Conservation (phyloP, 1,140 invertebrate species). For the Drosophila parabipectinata region DNA sequence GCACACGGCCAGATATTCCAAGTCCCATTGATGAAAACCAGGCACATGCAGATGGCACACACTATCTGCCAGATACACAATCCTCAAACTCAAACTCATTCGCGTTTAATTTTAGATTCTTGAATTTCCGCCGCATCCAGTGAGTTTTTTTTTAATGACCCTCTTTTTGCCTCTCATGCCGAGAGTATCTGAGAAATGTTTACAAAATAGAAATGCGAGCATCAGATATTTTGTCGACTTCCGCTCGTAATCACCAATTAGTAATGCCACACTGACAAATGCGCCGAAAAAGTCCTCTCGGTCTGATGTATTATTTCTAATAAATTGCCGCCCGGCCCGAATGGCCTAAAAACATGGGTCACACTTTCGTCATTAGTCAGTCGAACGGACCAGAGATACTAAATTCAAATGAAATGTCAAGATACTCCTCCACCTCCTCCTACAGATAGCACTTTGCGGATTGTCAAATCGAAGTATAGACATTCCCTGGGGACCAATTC, state of each 20-base stretch:
- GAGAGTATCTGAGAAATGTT: constrained; percentile 33
- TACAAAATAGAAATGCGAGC: constrained; percentile 77
- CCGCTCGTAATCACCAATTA: constrained; percentile 83
- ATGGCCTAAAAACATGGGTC: constrained; percentile 72
- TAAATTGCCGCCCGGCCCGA: constrained; percentile 62
- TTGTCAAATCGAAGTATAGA: constrained; percentile 76
- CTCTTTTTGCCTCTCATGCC: background rate
- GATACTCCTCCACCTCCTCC: background rate
- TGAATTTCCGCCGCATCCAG: constrained; percentile 64
- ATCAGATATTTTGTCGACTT: constrained; percentile 82
- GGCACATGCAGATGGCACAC: constrained; percentile 35
- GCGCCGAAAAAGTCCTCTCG: constrained; percentile 38
- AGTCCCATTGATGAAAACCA: constrained; percentile 77
- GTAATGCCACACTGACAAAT: constrained; percentile 83
- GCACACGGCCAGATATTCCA: constrained; percentile 59
- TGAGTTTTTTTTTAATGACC: constrained; percentile 31
- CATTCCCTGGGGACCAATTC: constrained; percentile 70
- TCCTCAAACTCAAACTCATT: constrained; percentile 35
- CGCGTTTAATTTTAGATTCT: constrained; percentile 72
- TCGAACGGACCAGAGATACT: constrained; percentile 33
- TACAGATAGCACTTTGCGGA: constrained; percentile 36
- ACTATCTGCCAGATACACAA: constrained; percentile 23
- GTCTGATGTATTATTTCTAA: constrained; percentile 81
- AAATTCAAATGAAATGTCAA: constrained; percentile 62
- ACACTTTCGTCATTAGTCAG: constrained; percentile 71